Base-by-base conservation (phyloP, 2,888 invertebrate genomes). In the Cantharis rustica region DNA sequence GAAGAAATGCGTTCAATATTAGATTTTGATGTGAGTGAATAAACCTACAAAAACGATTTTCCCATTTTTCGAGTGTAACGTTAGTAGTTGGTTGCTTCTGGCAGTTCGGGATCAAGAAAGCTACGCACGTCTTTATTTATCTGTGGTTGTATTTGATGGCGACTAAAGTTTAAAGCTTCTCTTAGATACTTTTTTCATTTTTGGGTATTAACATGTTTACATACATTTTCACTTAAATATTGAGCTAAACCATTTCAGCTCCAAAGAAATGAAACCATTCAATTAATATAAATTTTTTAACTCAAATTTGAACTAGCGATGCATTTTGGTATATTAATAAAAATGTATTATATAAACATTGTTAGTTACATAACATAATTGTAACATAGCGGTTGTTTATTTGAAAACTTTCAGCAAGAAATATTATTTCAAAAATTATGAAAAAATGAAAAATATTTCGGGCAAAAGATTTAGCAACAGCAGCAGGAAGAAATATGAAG, bases 121-220 rank as follows among this genome's bases (percentile, higher is more conserved):
- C 83, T 73, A 76, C 76, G 80, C 84, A 83, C 84, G 83, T 84
- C 84, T 83, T 83, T 83, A 83, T 84, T 84, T 84, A 82, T 83
- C 82, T 83, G 82, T 81, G 81, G 81, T 81, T 80, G 82, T 68
- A 71, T 78, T 75, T 78, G 78, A 78, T 73, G 75, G 69, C 72
- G 69, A 68, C 75, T 75, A 69, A 77, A 77, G 75, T 75, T 70
- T 71, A 75, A 75, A 69, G 17, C 69, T 69, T 63, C 69, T 15
- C 70, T 71, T 66, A 66, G 68, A 62, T 72, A 77, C 73, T 73
- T 75, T 79, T 78, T 73, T 79, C 71, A 77, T 77, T 79, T 47
- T 47, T 47, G 47, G 47, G 47, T 47, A 47, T 47, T 47, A 47
- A 47, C 47, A 47, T 47, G 47, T 47, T n/a, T 47, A 47, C 47